A percentile compares a stretch with the other conserved stretches of the same genome.
phyloP scores from a whole-genome alignment of 2,888 invertebrate species.

The Parasteatoda lunata region DNA sequence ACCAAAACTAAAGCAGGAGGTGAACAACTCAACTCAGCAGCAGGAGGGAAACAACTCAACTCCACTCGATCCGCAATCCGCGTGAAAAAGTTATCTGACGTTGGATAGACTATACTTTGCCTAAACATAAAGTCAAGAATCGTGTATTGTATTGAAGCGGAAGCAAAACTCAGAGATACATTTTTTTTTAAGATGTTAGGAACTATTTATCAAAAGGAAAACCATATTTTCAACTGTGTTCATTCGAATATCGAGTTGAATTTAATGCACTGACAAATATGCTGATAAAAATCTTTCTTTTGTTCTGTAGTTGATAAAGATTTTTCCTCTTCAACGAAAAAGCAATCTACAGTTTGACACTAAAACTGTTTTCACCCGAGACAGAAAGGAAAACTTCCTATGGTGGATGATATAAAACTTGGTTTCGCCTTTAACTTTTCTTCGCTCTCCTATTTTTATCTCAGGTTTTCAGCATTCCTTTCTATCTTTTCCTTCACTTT shows the following conservation, averaged over 20 bases:
- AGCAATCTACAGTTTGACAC: neutral
- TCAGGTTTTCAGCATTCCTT: constrained; percentile 38
- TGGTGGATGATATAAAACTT: constrained; percentile 45
- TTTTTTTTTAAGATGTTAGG: too few relatives aligned
- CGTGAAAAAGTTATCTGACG: constrained; percentile 53
- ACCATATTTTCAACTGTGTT: too few relatives aligned
- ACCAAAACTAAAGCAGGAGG: too few relatives aligned
- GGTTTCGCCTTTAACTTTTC: constrained; percentile 25
- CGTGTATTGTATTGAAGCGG: constrained; percentile 29
- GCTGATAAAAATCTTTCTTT: neutral
- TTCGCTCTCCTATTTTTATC: constrained; percentile 39
- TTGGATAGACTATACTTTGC: constrained; percentile 51
- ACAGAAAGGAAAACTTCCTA: constrained; percentile 45
- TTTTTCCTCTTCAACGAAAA: neutral
- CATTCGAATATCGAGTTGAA: too few relatives aligned
- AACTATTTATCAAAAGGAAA: too few relatives aligned
- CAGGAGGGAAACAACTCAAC: too few relatives aligned
- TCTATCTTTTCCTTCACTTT: constrained; percentile 20
- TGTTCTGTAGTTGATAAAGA: neutral
- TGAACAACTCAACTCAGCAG: too few relatives aligned
- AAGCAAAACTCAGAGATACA: neutral
- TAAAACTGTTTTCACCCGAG: constrained; percentile 37
- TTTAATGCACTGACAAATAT: too few relatives aligned
- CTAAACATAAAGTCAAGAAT: constrained; percentile 53
- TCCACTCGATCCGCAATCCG: too few relatives aligned